Percentiles rank a stretch among this genome's conserved stretches.
Conservation (phyloP, 2,888 invertebrate genomes). For the Nomada lathburiana region DNA sequence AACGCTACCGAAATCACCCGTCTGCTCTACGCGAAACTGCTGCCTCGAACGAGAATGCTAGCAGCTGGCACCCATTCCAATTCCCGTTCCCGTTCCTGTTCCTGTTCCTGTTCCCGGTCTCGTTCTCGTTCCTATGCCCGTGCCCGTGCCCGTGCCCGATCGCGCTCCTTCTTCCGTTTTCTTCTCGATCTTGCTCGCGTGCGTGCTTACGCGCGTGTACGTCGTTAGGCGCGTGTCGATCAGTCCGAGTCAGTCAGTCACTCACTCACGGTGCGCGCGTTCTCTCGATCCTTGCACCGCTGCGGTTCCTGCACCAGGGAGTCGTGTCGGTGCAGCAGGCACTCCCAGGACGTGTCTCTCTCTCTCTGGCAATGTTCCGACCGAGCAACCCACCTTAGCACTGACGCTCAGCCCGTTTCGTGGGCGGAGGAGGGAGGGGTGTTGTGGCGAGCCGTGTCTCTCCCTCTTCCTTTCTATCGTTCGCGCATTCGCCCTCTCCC, state of each 20-base stretch:
- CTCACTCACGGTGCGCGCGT: conserved; percentile 62
- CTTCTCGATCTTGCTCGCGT: conserved; percentile 31
- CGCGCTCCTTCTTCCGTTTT: not conserved
- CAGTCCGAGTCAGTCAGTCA: conserved; percentile 29
- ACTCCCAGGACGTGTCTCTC: conserved; percentile 82
- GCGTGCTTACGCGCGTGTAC: conserved; percentile 47
- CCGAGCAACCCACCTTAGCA: conserved; percentile 83
- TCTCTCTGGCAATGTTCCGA: conserved; percentile 81
- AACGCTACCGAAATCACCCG: not conserved
- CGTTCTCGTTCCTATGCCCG: not conserved
- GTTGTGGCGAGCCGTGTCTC: conserved; percentile 79
- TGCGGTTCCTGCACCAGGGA: conserved; percentile 68
- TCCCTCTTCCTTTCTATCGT: conserved; percentile 60
- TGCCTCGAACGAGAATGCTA: conserved; percentile 26
- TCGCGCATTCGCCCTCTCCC: conserved; percentile 51
- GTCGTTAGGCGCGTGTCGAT: conserved; percentile 46
- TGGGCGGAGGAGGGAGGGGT: conserved; percentile 72
- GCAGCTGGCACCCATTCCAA: conserved; percentile 20
- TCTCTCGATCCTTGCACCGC: conserved; percentile 64
- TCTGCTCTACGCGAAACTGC: conserved; percentile 1
- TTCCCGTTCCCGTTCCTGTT: too few species aligned
- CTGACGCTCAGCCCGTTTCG: conserved; percentile 82
- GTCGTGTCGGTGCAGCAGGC: conserved; percentile 75
- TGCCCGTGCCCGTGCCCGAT: not conserved
- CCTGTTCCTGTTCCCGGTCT: too few species aligned